A percentile compares a stretch with the other conserved stretches of the same genome.
phyloP scores from a whole-genome alignment of 2,888 invertebrate genomes.

The Sarcophaga subvicina region DNA sequence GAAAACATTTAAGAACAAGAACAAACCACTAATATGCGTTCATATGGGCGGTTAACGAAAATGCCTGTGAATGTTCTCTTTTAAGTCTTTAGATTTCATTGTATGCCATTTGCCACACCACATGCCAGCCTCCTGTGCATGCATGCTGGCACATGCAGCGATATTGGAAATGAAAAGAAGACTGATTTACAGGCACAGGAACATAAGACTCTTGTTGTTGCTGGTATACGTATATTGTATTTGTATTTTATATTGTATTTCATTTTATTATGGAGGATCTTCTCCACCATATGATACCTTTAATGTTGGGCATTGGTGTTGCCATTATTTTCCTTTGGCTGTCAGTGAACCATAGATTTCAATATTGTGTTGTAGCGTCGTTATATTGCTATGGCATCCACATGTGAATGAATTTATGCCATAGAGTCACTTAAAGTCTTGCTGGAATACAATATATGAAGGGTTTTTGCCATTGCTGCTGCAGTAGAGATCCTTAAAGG shows the following conservation, averaged over 20 bases:
- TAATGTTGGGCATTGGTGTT: neutral
- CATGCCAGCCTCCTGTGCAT: neutral
- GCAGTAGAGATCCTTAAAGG: too few relatives aligned
- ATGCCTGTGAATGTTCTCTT: slow-evolving; percentile 1
- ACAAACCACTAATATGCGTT: slow-evolving; percentile 37
- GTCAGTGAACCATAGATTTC: neutral
- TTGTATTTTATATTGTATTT: neutral
- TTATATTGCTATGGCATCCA: neutral
- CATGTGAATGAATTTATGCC: neutral
- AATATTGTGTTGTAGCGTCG: too few relatives aligned
- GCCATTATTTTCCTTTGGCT: neutral
- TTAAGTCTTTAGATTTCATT: slow-evolving; percentile 40
- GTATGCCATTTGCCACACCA: neutral
- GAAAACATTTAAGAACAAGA: neutral
- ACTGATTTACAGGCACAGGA: neutral
- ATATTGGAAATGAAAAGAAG: slow-evolving; percentile 7
- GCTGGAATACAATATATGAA: too few relatives aligned
- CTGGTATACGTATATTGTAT: neutral
- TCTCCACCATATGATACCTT: slow-evolving; percentile 28
- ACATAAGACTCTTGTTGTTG: too few relatives aligned
- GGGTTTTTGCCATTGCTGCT: too few relatives aligned
- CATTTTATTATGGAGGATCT: slow-evolving; percentile 15
- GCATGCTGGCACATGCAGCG: slow-evolving; percentile 33
- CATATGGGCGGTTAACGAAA: slow-evolving; percentile 11
- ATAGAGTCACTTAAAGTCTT: neutral